These are phyloP conservation scores for Diachrysia chrysitis DNA, from an alignment of 2,888 invertebrate species.

Conservation along the genomic window DNA sequence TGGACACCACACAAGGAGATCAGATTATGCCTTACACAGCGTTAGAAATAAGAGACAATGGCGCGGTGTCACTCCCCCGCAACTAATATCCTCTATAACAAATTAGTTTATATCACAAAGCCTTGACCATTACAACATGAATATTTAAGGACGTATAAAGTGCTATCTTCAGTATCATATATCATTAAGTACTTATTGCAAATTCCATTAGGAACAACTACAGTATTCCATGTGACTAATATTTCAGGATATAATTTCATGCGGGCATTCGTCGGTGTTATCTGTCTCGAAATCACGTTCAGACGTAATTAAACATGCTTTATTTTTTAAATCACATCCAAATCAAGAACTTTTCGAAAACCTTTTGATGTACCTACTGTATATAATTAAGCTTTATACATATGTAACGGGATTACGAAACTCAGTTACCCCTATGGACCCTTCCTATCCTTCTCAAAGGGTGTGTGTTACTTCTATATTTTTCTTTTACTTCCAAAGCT, in stretches of 20 bases:
- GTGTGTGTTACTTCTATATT: background rate
- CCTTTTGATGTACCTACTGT: background rate
- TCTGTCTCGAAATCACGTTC: too few relatives aligned
- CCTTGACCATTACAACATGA: conserved; percentile 16
- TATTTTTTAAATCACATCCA: too few relatives aligned
- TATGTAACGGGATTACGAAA: background rate
- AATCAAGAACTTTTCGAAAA: background rate
- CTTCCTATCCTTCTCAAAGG: background rate
- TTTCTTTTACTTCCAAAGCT: background rate
- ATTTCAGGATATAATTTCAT: too few relatives aligned
- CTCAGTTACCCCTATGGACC: background rate
- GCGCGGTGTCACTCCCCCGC: conserved; percentile 38
- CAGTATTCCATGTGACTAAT: background rate
- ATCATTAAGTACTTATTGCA: background rate
- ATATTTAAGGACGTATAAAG: background rate
- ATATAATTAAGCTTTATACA: background rate
- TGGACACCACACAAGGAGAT: conserved; percentile 24
- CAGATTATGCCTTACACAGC: conserved; percentile 17
- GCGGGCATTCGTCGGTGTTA: too few relatives aligned
- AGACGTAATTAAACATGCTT: too few relatives aligned
- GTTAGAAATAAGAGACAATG: conserved; percentile 39
- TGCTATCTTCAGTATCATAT: background rate
- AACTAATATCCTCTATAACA: conserved; percentile 21
- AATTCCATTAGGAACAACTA: background rate
- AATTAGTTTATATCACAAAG: conserved; percentile 26